A percentile compares a stretch with the other conserved stretches of the same genome.
phyloP scores from a whole-genome alignment of 1,140 invertebrate genomes.

The Plodia interpunctella region DNA sequence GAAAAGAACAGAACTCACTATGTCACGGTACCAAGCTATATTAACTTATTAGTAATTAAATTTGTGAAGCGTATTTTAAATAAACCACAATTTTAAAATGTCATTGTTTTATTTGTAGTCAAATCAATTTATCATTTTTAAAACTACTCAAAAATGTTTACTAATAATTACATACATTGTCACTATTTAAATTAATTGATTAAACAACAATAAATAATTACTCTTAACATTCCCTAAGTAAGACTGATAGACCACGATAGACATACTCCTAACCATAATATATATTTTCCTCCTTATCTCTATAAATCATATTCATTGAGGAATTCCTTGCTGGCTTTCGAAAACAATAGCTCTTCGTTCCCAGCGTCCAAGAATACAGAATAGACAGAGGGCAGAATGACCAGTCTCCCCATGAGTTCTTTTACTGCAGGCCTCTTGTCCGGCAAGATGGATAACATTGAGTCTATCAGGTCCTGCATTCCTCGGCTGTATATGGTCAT shows the following conservation, averaged over 20 bases:
- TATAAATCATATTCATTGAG: constrained; percentile 16
- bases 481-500: constrained; percentile 64
- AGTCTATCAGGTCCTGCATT: constrained; percentile 74
- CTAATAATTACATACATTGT: neutral
- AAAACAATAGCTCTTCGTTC: constrained; percentile 52
- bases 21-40: neutral
- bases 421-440: constrained; percentile 70
- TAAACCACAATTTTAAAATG: constrained; percentile 13
- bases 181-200: neutral
- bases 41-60: neutral
- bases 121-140: neutral
- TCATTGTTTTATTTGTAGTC: constrained; percentile 15
- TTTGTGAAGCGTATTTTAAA: neutral
- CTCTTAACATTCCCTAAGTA: too few species aligned
- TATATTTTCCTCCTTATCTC: constrained; percentile 14
- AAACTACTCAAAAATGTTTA: too few species aligned
- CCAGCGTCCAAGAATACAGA: constrained; percentile 59
- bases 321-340: constrained; percentile 32
- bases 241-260: too few species aligned
- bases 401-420: constrained; percentile 61
- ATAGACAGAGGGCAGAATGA: constrained; percentile 63
- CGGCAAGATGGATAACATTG: constrained; percentile 72
- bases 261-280: too few species aligned
- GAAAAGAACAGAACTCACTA: neutral
- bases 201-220: neutral